Conservation (phyloP, 2,113 vertebrate species). For the Salvator merianae region DNA sequence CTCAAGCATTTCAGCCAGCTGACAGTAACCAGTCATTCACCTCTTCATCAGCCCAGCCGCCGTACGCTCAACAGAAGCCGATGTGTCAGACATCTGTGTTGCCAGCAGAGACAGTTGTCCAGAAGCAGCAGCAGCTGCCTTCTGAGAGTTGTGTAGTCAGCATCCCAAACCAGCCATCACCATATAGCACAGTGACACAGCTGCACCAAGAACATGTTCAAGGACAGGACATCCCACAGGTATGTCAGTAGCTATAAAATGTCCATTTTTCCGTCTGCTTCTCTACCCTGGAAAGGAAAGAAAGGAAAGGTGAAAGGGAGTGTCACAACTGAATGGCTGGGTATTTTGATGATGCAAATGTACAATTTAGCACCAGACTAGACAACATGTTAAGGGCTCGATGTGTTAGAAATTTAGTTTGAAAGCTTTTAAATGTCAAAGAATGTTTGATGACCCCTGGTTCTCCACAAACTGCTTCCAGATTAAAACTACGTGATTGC, state of each 20-base stretch:
- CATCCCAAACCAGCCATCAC: neutral
- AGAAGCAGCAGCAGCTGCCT: neutral
- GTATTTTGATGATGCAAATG: neutral
- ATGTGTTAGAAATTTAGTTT: no score
- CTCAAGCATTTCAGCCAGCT: constrained; percentile 27
- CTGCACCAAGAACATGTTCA: constrained; percentile 39
- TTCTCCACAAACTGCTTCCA: neutral
- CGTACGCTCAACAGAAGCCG: constrained; percentile 42
- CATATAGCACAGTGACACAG: constrained; percentile 27
- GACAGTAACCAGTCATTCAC: constrained; percentile 35
- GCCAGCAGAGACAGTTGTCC: neutral
- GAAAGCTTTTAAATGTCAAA: no score
- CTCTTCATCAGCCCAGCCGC: constrained; percentile 48
- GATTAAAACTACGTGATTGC: neutral
- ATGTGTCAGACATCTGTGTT: constrained; percentile 44
- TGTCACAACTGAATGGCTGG: neutral
- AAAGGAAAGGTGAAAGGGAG: no score
- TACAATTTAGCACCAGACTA: neutral
- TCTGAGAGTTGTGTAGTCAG: neutral
- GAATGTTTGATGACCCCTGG: neutral
- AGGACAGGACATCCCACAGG: constrained; percentile 32
- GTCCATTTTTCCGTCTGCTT: neutral
- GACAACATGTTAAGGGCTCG: neutral
- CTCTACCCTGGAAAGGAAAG: neutral
- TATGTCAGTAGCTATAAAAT: neutral